Evolutionary conservation across 2,888 invertebrate genomes (phyloP), one percentile per base, ranked within the genome.

Genomic region (Acleris laterana): DNA sequence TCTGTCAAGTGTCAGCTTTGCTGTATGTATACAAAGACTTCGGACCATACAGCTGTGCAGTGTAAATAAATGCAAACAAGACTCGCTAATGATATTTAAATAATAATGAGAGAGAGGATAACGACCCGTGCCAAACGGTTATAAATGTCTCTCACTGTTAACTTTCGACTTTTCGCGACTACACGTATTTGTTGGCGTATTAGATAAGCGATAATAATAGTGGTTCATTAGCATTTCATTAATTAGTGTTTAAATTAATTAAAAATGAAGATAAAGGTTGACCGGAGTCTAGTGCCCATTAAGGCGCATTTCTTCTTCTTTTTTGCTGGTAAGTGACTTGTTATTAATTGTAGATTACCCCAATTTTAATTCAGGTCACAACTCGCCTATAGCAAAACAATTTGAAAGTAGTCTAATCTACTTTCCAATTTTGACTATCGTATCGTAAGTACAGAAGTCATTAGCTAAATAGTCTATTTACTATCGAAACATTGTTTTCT

Each of bases 281-380:
- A 97, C 83, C 93, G 80, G 73, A 93, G 92, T 51, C 93, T 97
- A 59, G 77, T 98, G 85, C 97, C 97, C 13, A 94, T 98, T 58
- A 98, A 98, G 93, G 95, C 95, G 0, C 97, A 97, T 82, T 98
- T 95, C 81, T 97, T 98, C 88, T 96, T 97, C 82, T 97, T 97
- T 76, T 96, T 97, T 94, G 97, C 96, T 72, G 96, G 97, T 97
- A 90, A 95, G 94, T 91, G n/a, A 6, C n/a, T 28, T 38, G 22
- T 16, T 22, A 19, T 49, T 42, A 5, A 42, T 46, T 46, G 16
- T 38, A 38, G 38, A 38, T 38, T 38, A 38, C 2, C 17, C n/a
- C 46, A 46, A 46, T 7, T 46, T n/a, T 6, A 1, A 46, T n/a
- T 46, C 46, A n/a, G 16, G n/a, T 46, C 46, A 17, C 7, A 46